phyloP scores from a whole-genome alignment of 2,113 vertebrate genomes.

The Thunnus maccoyii region DNA sequence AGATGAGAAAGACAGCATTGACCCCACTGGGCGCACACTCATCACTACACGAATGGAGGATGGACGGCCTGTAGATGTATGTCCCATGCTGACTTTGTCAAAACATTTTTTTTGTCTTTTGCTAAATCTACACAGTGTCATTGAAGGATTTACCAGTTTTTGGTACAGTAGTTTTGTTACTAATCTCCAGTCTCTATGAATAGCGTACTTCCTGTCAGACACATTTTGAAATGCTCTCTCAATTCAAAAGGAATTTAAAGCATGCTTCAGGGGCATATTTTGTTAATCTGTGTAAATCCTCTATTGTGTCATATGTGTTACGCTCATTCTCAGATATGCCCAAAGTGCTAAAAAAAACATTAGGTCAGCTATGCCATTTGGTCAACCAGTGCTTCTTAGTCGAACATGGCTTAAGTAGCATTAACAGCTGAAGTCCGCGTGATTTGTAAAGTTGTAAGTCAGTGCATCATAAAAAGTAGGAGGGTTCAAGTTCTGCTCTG shows the following conservation, averaged over 20 bases:
- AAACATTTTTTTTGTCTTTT: not conserved
- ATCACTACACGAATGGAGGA: slow-evolving; percentile 91
- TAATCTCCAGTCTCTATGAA: not conserved
- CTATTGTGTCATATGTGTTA: slow-evolving; percentile 26
- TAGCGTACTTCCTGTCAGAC: not conserved
- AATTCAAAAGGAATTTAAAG: slow-evolving; percentile 2
- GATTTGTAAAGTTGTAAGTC: slow-evolving; percentile 24
- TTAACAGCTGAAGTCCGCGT: slow-evolving; percentile 50
- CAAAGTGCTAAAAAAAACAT: slow-evolving; percentile 30
- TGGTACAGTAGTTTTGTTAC: not conserved
- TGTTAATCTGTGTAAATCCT: slow-evolving; percentile 46
- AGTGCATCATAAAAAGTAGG: not conserved
- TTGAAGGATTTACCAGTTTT: not conserved
- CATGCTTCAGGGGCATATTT: slow-evolving; percentile 6
- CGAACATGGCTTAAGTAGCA: slow-evolving; percentile 39
- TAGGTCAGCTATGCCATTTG: slow-evolving; percentile 35
- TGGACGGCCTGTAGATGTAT: slow-evolving; percentile 94
- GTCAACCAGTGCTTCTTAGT: slow-evolving; percentile 22
- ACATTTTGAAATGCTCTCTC: not conserved
- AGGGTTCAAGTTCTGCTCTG: slow-evolving; percentile 8
- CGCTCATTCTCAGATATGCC: slow-evolving; percentile 8
- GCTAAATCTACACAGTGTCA: not conserved
- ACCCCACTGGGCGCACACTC: slow-evolving; percentile 88
- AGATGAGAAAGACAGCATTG: slow-evolving; percentile 83
- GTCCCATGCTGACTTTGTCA: slow-evolving; percentile 64